Base-by-base conservation (phyloP, 2,797 vertebrate genomes). In the Toxotes lorentzi region DNA sequence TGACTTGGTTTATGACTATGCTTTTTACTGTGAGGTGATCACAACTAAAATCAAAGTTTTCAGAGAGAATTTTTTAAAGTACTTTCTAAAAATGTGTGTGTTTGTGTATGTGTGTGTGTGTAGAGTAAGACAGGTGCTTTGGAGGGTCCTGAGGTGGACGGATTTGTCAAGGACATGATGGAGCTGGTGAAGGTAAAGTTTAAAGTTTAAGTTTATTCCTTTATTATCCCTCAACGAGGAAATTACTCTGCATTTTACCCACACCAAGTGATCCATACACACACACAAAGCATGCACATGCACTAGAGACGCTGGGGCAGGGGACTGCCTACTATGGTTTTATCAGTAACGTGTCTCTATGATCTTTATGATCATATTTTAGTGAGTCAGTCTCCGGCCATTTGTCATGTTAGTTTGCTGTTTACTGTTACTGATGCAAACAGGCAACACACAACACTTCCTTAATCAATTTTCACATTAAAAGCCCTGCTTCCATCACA, bases 111-210 rank as follows among this genome's bases (percentile, higher is more conserved):
- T 69, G 47, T 67, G 19, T 73, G 54, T 82, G 34, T 73, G 9
- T 82, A 99, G 98, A 98, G 96, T 93, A 95, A 97, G 92, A 98
- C 97, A 0, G 97, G 97, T 72, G 97, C 82, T 0, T 91, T 99
- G 64, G 97, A 99, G 91, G 97, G 97, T 5, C 96, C 97, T 13
- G 97, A 99, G 90, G 97, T 99, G 54, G 98, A 99, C 56, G 97
- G 98, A 2, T 98, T 99, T 91, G 97, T 98, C 63, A 99, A 98
- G 87, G 97, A 99, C 81, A 97, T 99, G 97, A 98, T 99, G 97
- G 98, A 98, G 89, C 91, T 99, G 64, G 97, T 97, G 12, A 97
- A 97, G 97, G 98, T 98, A 78, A 38, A 40, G 21, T 30, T 30
- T 98, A 78, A 38, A 40, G 21, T 30, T 30, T 30, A 30, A 30